phyloP scores from a whole-genome alignment of 2,888 invertebrate genomes.

The Rhagonycha lutea region DNA sequence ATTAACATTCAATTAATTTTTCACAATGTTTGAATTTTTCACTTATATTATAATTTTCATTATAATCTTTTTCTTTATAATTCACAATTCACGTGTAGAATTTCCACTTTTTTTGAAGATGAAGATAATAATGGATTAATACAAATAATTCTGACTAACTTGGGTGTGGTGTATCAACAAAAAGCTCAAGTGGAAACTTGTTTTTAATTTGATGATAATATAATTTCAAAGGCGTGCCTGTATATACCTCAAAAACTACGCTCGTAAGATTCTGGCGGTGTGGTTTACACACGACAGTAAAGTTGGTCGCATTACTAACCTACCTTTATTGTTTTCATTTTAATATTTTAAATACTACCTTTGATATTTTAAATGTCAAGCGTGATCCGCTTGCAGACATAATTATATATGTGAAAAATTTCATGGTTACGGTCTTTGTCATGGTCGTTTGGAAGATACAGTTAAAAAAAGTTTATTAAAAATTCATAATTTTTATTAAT shows the following conservation, averaged over 20 bases:
- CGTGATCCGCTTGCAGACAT: background rate
- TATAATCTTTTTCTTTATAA: background rate
- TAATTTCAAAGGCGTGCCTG: background rate
- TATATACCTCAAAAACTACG: background rate
- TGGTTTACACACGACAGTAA: background rate
- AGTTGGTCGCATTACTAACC: conserved; percentile 12
- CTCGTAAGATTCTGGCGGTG: background rate
- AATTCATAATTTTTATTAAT: background rate
- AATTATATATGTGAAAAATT: background rate
- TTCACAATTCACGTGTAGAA: background rate
- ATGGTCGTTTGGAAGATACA: background rate
- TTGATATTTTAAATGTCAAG: background rate
- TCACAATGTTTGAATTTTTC: background rate
- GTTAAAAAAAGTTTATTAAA: background rate
- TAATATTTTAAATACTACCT: background rate
- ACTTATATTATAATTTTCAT: too few species aligned
- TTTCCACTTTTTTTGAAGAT: background rate
- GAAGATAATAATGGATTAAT: background rate
- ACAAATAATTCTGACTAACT: background rate
- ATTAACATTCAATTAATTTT: background rate
- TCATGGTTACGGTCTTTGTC: conserved; percentile 5
- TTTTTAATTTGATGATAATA: background rate
- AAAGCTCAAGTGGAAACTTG: background rate
- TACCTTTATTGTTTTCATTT: conserved; percentile 7
- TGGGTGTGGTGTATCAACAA: background rate